Evolutionary conservation across 2,888 invertebrate species (phyloP).

Genomic region (Allolobophora icterica): DNA sequence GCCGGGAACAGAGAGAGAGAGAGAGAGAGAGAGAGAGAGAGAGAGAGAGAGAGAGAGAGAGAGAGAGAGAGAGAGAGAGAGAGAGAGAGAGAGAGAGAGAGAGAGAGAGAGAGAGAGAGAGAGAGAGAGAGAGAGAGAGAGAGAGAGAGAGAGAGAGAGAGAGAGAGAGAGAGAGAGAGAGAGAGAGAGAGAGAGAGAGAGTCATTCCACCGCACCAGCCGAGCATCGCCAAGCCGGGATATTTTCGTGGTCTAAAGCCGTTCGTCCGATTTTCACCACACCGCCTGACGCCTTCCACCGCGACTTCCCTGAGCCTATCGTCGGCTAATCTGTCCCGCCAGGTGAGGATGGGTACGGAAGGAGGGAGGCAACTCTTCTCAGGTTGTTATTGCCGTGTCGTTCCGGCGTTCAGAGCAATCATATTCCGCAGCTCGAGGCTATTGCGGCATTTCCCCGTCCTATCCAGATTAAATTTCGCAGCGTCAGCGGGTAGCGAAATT

Average conservation of each 20-base stretch:
- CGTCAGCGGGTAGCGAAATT: background rate
- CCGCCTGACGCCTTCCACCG: background rate
- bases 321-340: conserved; percentile 18
- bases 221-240: conserved; percentile 11
- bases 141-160: too few relatives aligned
- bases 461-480: background rate
- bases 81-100: too few relatives aligned
- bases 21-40: too few relatives aligned
- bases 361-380: background rate
- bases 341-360: background rate
- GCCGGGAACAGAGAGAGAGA: background rate
- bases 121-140: background rate
- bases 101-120: background rate
- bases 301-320: background rate
- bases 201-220: background rate
- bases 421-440: background rate
- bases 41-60: background rate
- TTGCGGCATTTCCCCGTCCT: background rate
- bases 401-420: background rate
- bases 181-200: too few relatives aligned
- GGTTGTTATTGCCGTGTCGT: background rate
- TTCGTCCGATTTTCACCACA: background rate
- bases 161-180: background rate
- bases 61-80: too few relatives aligned
- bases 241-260: background rate